phyloP scores from a whole-genome alignment of 2,113 vertebrate genomes.

The Tor tambroides region DNA sequence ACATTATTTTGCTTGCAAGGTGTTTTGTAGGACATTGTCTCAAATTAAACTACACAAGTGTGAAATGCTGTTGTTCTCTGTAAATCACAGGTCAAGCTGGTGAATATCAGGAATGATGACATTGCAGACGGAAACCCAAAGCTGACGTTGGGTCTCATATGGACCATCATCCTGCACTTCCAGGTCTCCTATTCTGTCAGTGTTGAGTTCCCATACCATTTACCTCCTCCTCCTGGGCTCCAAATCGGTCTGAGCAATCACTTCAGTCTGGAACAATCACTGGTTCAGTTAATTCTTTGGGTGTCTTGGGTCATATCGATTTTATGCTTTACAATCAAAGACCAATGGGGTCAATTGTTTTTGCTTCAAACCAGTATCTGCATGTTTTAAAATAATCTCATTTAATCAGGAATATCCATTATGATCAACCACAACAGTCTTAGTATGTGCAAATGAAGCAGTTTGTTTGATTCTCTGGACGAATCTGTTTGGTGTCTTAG shows the following conservation, averaged over 20 bases:
- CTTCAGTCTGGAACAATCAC: conserved; percentile 60
- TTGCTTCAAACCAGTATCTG: conserved; percentile 22
- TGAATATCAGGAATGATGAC: conserved; percentile 96
- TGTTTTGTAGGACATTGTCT: no score
- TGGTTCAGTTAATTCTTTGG: neutral
- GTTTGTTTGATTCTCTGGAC: neutral
- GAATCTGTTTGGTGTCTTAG: neutral
- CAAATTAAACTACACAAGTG: no score
- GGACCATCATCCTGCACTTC: conserved; percentile 99
- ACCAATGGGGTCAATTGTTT: neutral
- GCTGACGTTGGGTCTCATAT: conserved; percentile 93
- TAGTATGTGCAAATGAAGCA: neutral
- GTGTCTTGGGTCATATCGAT: neutral
- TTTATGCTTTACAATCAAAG: conserved; percentile 48
- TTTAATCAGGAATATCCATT: neutral
- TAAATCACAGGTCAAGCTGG: conserved; percentile 89
- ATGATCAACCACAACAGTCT: neutral
- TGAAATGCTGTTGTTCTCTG: conserved; percentile 16
- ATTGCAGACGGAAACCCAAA: conserved; percentile 96
- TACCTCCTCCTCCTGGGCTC: conserved; percentile 60
- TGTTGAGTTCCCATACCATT: conserved; percentile 72
- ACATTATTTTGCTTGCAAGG: no score
- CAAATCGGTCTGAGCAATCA: conserved; percentile 30
- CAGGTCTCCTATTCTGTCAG: conserved; percentile 85
- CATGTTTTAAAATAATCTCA: no score